A percentile compares a stretch with the other conserved stretches of the same genome.
These are phyloP conservation scores for Acanthis flammea DNA, from an alignment of 2,797 vertebrate species.

Conservation along the genomic window DNA sequence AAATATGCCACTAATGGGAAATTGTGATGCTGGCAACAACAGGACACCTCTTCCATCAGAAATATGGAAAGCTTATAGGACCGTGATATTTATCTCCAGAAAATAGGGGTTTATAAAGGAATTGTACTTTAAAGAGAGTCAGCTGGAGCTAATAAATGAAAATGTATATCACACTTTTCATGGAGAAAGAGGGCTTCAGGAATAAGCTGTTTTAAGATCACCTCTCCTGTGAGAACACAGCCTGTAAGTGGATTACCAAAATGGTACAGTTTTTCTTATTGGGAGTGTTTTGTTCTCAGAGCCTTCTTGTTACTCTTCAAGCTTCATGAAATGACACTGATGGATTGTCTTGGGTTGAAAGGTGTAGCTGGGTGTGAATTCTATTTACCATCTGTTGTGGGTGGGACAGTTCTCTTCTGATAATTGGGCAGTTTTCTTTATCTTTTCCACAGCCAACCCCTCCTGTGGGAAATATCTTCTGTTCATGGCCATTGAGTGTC, in stretches of 20 bases:
- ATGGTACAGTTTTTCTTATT: neutral
- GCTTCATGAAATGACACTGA: neutral
- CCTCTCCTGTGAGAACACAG: neutral
- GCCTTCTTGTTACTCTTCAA: neutral
- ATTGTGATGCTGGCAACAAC: neutral
- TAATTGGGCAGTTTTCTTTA: neutral
- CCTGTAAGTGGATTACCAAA: neutral
- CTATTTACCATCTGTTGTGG: neutral
- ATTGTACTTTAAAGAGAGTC: neutral
- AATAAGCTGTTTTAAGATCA: neutral
- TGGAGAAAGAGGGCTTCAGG: neutral
- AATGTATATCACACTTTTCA: neutral
- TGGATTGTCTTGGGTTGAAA: neutral
- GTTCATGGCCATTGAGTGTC: neutral
- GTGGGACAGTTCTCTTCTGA: neutral
- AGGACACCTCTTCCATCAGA: neutral
- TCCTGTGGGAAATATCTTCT: rapidly evolving
- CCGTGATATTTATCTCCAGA: neutral
- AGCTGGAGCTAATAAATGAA: neutral
- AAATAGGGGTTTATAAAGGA: neutral
- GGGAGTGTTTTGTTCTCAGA: neutral
- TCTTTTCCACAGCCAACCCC: neutral
- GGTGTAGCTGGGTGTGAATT: neutral
- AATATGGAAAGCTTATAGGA: neutral
- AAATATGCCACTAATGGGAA: neutral